These are phyloP conservation scores for Lepidocyrtoides sp. DNA, from an alignment of 2,888 invertebrate species.

Conservation along the genomic window DNA sequence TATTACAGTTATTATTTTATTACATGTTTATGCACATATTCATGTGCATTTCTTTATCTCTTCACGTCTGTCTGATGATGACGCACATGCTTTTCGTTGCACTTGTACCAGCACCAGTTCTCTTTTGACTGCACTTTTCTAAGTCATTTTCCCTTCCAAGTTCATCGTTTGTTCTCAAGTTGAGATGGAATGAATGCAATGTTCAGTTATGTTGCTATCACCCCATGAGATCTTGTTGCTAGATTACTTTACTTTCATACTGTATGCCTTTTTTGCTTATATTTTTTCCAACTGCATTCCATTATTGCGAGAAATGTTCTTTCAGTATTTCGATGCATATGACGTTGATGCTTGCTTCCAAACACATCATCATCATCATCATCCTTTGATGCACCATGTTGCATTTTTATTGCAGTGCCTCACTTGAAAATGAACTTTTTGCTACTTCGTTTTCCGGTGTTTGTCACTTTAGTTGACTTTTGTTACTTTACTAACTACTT, in stretches of 20 bases:
- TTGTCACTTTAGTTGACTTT: conserved; percentile 63
- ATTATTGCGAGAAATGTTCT: not conserved
- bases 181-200: conserved; percentile 35
- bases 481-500: conserved; percentile 31
- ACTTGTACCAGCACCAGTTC: not conserved
- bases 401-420: not conserved
- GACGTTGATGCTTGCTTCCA: conserved; percentile 21
- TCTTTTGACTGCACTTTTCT: conserved; percentile 40
- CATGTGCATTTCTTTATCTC: not conserved
- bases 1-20: conserved; percentile 49
- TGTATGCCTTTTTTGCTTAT: conserved; percentile 39
- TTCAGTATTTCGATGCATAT: not conserved
- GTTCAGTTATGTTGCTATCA: conserved; percentile 52
- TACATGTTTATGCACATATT: conserved; percentile 21
- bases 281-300: conserved; percentile 5
- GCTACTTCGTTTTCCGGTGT: conserved; percentile 21
- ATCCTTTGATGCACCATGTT: conserved; percentile 26
- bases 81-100: conserved; percentile 1
- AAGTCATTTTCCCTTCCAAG: conserved; percentile 53
- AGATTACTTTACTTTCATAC: conserved; percentile 77
- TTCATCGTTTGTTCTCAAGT: conserved; percentile 28
- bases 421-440: not conserved
- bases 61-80: not conserved
- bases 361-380: not conserved
- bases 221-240: conserved; percentile 79